These are phyloP conservation scores for Umimayanthus kanabou DNA, from an alignment of 92 coral and sea anemone genomes.

Conservation along the genomic window DNA sequence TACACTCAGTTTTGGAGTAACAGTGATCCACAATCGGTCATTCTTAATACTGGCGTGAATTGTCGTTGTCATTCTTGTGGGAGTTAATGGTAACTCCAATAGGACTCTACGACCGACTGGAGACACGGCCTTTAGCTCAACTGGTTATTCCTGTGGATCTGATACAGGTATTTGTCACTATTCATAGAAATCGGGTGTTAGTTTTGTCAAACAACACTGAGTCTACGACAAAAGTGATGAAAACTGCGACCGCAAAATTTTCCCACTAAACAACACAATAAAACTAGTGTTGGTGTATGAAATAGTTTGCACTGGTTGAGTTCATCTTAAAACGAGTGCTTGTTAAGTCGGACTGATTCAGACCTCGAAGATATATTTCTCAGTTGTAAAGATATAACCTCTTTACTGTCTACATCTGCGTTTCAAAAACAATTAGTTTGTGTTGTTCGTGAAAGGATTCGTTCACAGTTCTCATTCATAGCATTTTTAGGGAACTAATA, in stretches of 20 bases:
- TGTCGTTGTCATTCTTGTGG: not conserved
- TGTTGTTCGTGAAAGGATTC: not conserved
- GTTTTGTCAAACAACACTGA: not conserved
- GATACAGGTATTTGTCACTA: not conserved
- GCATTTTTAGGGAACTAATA: slow-evolving; percentile 1
- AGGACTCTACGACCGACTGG: not conserved
- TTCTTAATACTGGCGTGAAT: not conserved
- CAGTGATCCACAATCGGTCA: not conserved
- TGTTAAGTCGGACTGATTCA: not conserved
- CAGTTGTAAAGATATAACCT: not conserved
- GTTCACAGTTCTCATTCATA: not conserved
- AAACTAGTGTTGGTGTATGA: not conserved
- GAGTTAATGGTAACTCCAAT: not conserved
- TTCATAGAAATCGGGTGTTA: not conserved
- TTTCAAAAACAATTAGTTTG: not conserved
- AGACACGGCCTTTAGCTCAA: not conserved
- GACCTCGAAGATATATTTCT: not conserved
- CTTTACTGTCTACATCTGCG: not conserved
- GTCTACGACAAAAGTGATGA: not conserved
- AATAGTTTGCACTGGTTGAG: too few relatives aligned
- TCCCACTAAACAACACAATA: not conserved
- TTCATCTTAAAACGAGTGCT: not conserved
- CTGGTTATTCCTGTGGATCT: not conserved
- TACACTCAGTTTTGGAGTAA: not conserved
- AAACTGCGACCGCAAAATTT: not conserved